Evolutionary conservation across 2,113 vertebrate species (phyloP).

Genomic region (Nansenia antarctica): DNA sequence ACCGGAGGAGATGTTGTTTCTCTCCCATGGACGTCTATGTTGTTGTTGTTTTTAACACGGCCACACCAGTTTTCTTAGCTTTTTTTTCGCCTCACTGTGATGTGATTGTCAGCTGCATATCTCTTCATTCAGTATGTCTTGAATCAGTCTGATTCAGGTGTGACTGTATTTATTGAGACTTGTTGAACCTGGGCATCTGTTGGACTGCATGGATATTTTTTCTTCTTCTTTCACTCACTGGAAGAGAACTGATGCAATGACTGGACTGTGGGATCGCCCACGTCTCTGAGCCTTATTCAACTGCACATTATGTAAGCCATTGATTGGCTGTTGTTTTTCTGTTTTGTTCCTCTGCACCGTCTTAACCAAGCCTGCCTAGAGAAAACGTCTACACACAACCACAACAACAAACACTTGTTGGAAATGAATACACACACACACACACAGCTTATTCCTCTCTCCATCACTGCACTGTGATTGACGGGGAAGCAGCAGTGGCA

Average conservation of each 20-base stretch:
- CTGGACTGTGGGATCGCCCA: conserved; percentile 18
- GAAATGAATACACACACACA: neutral
- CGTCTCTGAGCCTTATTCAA: conserved; percentile 50
- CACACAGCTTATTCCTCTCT: neutral
- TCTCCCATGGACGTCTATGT: neutral
- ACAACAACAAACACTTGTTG: neutral
- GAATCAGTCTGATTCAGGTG: neutral
- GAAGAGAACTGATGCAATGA: conserved; percentile 6
- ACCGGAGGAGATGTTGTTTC: neutral
- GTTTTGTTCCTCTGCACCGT: conserved; percentile 1
- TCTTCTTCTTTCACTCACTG: conserved; percentile 2
- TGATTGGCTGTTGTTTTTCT: conserved; percentile 25
- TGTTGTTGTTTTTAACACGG: conserved; percentile 12
- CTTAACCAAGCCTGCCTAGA: too few relatives aligned
- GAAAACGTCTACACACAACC: neutral
- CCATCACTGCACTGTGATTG: conserved; percentile 13
- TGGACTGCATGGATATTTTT: neutral
- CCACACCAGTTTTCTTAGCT: conserved; percentile 19
- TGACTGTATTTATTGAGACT: conserved; percentile 7
- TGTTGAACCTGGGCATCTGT: neutral
- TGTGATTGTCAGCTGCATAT: neutral
- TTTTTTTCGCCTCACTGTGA: neutral
- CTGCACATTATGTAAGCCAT: neutral
- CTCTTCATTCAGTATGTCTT: neutral
- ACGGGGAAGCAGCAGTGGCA: neutral